Base-by-base conservation (phyloP, 2,797 vertebrate species). In the Halcyon leucocephala region DNA sequence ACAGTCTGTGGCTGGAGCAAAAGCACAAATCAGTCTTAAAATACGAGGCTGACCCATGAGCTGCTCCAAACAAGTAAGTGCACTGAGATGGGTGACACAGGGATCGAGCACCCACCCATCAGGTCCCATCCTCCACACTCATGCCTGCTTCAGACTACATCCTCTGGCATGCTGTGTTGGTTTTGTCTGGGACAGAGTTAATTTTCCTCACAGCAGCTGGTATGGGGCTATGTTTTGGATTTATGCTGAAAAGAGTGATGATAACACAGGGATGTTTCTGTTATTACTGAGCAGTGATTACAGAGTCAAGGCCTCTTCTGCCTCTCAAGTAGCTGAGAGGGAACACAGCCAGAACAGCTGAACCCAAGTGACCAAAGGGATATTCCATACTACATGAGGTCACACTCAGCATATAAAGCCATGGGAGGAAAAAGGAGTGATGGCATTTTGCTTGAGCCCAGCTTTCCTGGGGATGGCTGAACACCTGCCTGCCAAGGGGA, bases 91-190 rank as follows among this genome's bases (percentile, higher is more conserved):
- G 14, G 10, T 6, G 15, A 46, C 28, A 9, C 2, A 18, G 9
- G 31, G n/a, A 49, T 3, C 24, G 46, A 81, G 18, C 39, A 41
- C 7, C 13, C n/a, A 49, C 41, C 12, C 1, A 67, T 20, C 24
- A 15, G 49, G 31, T 29, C 12, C 3, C 0, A 1, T 22, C 22
- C 18, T 58, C 39, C 46, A 54, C 0, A 1, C 33, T 61, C 25
- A 15, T 2, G 17, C 21, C 9, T 49, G 55, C 31, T 55, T 78
- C 77, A 74, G 16, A 21, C 44, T 35, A 28, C 12, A 6, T 6
- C 4, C 42, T 17, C 29, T 26, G 39, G n/a, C 35, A 66, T 3
- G 13, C 19, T 21, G 26, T 19, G 12, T 11, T 54, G 28, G 2
- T 20, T 82, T 49, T 49, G n/a, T 67, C 61, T 22, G 22, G 44